Percentiles rank a stretch among this genome's conserved stretches.
phyloP scores from a whole-genome alignment of 2,888 invertebrate genomes.

The Orthosia gracilis region DNA sequence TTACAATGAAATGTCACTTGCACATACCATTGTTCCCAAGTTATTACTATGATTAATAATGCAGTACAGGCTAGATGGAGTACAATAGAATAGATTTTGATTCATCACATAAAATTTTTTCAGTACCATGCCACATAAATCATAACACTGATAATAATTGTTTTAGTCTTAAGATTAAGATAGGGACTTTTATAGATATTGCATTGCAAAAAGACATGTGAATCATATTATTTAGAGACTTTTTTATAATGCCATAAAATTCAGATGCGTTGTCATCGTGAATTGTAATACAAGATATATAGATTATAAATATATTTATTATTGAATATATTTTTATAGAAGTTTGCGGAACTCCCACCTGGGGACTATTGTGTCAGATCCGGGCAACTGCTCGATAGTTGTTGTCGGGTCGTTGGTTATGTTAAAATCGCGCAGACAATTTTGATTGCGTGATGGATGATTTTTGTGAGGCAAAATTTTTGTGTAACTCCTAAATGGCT shows the following conservation, averaged over 20 bases:
- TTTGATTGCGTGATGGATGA: no score
- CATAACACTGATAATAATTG: background rate
- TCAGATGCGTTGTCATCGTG: slow-evolving; percentile 4
- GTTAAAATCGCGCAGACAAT: no score
- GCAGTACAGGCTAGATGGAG: background rate
- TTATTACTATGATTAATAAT: background rate
- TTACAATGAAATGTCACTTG: background rate
- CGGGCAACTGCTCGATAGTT: no score
- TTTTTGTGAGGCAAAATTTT: no score
- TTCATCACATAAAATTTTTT: background rate
- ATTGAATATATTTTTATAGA: no score
- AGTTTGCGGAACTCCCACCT: no score
- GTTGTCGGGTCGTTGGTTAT: no score
- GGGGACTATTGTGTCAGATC: no score
- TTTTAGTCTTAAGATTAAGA: background rate
- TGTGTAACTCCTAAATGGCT: no score
- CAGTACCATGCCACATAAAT: background rate
- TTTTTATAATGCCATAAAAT: background rate
- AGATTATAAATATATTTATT: no score
- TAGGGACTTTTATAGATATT: background rate
- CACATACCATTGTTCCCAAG: background rate
- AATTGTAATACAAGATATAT: no score
- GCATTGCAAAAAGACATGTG: background rate
- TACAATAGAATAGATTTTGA: background rate
- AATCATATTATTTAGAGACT: background rate